phyloP scores from a whole-genome alignment of 2,113 vertebrate species.

The Coracopsis vasa region DNA sequence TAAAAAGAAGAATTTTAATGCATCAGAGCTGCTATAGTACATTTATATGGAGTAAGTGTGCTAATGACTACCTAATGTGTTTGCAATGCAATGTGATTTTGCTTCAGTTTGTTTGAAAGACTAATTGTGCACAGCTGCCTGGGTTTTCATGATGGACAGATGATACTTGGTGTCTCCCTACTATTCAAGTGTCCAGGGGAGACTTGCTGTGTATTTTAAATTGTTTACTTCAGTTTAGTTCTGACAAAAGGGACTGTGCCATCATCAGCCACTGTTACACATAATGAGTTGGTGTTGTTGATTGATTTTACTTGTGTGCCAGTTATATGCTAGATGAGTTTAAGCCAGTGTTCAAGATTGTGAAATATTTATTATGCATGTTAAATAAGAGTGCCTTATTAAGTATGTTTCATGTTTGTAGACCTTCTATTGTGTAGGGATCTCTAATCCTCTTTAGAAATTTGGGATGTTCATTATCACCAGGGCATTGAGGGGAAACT shows the following conservation, averaged over 20 bases:
- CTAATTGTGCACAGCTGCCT: slow-evolving; percentile 50
- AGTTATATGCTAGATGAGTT: background rate
- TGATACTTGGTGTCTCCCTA: background rate
- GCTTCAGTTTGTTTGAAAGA: slow-evolving; percentile 9
- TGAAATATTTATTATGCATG: background rate
- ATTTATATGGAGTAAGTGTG: slow-evolving; percentile 18
- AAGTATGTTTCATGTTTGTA: background rate
- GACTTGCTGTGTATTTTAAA: background rate
- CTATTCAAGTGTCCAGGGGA: background rate
- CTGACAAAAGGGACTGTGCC: background rate
- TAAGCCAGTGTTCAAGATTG: background rate
- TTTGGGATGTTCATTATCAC: accelerated
- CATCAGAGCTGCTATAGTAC: slow-evolving; percentile 10
- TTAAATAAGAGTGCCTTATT: background rate
- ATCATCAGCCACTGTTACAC: background rate
- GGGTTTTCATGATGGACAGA: slow-evolving; percentile 5
- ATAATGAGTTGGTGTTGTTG: background rate
- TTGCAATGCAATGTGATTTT: slow-evolving; percentile 47
- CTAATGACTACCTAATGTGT: slow-evolving; percentile 56
- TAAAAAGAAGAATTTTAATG: background rate
- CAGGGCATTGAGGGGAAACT: background rate
- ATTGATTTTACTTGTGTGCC: background rate
- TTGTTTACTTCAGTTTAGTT: slow-evolving; percentile 13
- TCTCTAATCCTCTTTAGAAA: background rate
- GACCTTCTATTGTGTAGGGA: background rate